Conservation (phyloP, 53 echinoderm and acorn worm species). For the Temnopleurus reevesii region DNA sequence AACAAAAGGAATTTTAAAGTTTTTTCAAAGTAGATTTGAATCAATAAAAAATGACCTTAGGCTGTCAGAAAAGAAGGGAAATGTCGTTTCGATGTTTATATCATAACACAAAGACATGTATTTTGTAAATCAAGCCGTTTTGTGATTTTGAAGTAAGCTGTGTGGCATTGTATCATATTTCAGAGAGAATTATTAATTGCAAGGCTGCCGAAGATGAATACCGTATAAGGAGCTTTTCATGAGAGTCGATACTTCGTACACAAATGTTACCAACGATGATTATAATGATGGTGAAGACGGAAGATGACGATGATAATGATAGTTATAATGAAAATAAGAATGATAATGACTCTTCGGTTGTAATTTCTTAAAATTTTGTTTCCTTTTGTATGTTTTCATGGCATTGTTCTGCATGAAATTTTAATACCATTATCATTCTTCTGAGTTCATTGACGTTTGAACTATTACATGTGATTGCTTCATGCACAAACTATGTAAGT, state of each 20-base stretch:
- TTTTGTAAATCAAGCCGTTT: background rate
- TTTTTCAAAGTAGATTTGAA: background rate
- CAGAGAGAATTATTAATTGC: background rate
- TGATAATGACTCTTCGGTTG: too few relatives aligned
- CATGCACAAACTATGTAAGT: too few relatives aligned
- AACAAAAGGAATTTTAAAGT: background rate
- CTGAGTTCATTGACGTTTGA: too few relatives aligned
- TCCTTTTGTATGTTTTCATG: too few relatives aligned
- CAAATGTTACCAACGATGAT: too few relatives aligned
- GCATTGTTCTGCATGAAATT: too few relatives aligned
- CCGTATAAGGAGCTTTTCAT: background rate
- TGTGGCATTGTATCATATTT: constrained; percentile 7
- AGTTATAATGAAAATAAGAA: background rate
- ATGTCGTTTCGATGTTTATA: background rate
- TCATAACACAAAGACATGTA: constrained; percentile 5
- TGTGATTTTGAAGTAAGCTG: background rate
- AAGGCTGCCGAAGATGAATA: background rate
- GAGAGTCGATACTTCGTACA: background rate
- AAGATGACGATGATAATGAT: too few relatives aligned
- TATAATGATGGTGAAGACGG: too few relatives aligned
- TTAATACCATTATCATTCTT: too few relatives aligned
- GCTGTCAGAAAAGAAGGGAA: background rate
- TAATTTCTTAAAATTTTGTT: too few relatives aligned
- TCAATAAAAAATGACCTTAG: background rate
- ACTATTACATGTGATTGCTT: too few relatives aligned